These are phyloP conservation scores for Ophion obscuratus DNA, from an alignment of 2,888 invertebrate species.

Conservation along the genomic window DNA sequence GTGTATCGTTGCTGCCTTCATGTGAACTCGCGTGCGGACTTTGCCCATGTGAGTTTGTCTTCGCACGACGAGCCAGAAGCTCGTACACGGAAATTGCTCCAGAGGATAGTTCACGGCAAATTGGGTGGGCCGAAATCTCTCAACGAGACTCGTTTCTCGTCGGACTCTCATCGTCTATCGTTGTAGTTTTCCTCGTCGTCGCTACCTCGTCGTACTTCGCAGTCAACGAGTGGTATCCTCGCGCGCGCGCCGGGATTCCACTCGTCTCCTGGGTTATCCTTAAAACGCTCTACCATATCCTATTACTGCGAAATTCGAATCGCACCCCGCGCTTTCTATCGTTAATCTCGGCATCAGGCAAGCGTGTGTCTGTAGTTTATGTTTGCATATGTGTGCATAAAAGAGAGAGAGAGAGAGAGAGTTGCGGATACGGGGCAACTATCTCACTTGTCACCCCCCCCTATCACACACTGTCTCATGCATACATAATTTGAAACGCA, in stretches of 20 bases:
- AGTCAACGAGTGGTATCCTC: constrained; percentile 67
- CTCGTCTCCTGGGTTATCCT: constrained; percentile 78
- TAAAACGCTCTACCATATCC: constrained; percentile 77
- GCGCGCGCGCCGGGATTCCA: constrained; percentile 74
- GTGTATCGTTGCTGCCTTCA: neutral
- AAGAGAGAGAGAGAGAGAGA: constrained; percentile 22
- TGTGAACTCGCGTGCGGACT: neutral
- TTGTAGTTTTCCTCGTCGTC: constrained; percentile 12
- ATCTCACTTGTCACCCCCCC: constrained; percentile 58
- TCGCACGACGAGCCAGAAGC: constrained; percentile 6
- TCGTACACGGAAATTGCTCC: neutral
- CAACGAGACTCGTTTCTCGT: constrained; percentile 24
- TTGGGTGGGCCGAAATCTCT: constrained; percentile 49
- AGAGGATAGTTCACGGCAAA: constrained; percentile 30
- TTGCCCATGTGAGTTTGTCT: neutral
- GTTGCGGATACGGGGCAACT: constrained; percentile 57
- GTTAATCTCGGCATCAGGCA: constrained; percentile 75
- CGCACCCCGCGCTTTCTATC: constrained; percentile 72
- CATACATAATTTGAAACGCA: constrained; percentile 55
- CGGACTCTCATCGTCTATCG: neutral
- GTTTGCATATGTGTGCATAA: constrained; percentile 19
- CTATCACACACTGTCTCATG: constrained; percentile 57
- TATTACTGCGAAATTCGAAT: constrained; percentile 80
- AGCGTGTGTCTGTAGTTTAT: neutral
- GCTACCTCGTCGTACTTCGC: neutral